Evolutionary conservation across 1,140 invertebrate species (phyloP).

Genomic region (Diorhabda sublineata): DNA sequence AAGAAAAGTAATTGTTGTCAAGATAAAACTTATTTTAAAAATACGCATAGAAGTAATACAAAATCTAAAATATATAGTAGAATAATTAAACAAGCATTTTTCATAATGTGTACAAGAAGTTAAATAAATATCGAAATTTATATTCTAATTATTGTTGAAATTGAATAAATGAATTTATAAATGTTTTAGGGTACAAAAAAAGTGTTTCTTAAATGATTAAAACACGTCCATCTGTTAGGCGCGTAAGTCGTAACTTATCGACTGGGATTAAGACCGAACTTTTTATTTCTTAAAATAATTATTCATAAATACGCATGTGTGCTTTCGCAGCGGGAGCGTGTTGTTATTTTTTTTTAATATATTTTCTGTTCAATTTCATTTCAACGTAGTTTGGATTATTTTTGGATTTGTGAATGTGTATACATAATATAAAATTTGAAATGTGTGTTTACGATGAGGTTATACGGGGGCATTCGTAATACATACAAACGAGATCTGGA

Average conservation of each 20-base stretch:
- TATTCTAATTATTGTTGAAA: background rate
- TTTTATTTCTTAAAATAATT: constrained; percentile 35
- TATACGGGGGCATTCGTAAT: too few relatives aligned
- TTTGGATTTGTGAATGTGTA: constrained; percentile 9
- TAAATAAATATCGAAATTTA: too few relatives aligned
- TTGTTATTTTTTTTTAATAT: background rate
- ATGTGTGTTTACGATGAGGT: too few relatives aligned
- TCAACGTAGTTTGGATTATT: constrained; percentile 16
- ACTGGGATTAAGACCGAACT: constrained; percentile 23
- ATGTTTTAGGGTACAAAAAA: background rate
- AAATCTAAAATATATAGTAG: background rate
- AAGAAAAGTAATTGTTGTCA: background rate
- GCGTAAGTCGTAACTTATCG: constrained; percentile 19
- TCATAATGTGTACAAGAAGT: background rate
- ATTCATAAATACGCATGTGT: constrained; percentile 28
- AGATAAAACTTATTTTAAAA: background rate
- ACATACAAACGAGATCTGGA: too few relatives aligned
- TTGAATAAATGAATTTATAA: background rate
- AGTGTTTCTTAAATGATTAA: background rate
- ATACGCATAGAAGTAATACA: background rate
- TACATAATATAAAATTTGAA: too few relatives aligned
- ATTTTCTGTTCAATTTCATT: constrained; percentile 21
- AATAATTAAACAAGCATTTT: background rate
- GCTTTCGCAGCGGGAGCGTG: constrained; percentile 21
- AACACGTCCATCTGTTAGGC: background rate